Evolutionary conservation across 2,113 vertebrate species (phyloP).

Genomic region (Sardina pilchardus): DNA sequence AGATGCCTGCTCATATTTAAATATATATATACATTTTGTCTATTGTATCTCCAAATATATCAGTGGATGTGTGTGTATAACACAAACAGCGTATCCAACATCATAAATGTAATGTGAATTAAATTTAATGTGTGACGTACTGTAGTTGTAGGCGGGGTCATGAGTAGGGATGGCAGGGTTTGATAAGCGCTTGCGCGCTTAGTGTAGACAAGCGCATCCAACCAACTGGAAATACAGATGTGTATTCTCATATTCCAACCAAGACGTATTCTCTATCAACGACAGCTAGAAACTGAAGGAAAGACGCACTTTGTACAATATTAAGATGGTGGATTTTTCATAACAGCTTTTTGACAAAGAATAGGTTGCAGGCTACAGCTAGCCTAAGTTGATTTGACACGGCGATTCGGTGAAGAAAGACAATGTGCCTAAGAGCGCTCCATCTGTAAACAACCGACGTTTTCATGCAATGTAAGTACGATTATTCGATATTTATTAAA

Average conservation of each 20-base stretch:
- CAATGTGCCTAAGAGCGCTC: slow-evolving; percentile 14
- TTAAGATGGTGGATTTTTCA: background rate
- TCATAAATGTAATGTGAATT: too few species aligned
- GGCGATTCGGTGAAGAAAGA: background rate
- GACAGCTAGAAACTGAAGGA: background rate
- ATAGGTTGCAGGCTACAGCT: background rate
- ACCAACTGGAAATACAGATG: slow-evolving; percentile 17
- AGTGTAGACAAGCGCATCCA: slow-evolving; percentile 51
- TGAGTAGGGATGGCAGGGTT: slow-evolving; percentile 65
- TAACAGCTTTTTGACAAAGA: background rate
- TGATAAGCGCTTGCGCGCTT: slow-evolving; percentile 57
- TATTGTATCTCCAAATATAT: background rate
- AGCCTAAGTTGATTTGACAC: slow-evolving; percentile 6
- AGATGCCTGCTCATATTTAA: background rate
- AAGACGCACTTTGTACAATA: background rate
- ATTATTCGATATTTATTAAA: background rate
- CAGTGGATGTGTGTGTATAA: background rate
- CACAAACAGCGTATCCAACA: too few species aligned
- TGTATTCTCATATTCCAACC: slow-evolving; percentile 9
- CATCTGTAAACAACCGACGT: slow-evolving; percentile 27
- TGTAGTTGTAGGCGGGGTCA: slow-evolving; percentile 65
- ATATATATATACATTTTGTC: background rate
- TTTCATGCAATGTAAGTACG: slow-evolving; percentile 20
- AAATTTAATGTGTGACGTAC: slow-evolving; percentile 59
- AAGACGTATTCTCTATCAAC: background rate